Conservation (phyloP, 2,888 invertebrate genomes). For the Trachelus troglodyta region DNA sequence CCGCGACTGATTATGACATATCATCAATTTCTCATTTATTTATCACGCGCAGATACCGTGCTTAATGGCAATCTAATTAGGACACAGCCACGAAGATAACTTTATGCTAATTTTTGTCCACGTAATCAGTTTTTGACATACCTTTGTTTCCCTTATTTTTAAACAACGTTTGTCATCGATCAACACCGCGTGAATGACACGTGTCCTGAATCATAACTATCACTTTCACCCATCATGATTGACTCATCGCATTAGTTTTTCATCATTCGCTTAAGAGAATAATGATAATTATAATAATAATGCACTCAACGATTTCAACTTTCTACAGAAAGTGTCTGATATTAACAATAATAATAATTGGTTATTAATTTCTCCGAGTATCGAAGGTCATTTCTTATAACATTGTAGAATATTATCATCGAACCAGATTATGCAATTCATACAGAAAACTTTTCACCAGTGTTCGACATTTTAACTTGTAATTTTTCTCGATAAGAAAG, state of each 20-base stretch:
- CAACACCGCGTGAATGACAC: background rate
- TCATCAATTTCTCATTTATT: background rate
- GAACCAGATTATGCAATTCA: background rate
- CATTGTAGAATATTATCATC: background rate
- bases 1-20: background rate
- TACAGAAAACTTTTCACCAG: background rate
- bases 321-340: background rate
- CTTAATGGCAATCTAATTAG: background rate
- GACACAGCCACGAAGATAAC: background rate
- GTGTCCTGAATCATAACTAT: background rate
- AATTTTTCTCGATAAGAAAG: background rate
- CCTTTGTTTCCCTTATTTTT: background rate
- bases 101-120: background rate
- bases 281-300: background rate
- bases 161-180: background rate
- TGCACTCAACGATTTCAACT: background rate
- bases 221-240: background rate
- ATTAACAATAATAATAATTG: background rate
- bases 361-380: background rate
- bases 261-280: background rate
- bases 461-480: background rate
- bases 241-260: background rate
- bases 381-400: background rate
- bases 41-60: background rate
- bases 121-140: background rate